Base-by-base conservation (phyloP, 2,113 vertebrate genomes). In the Prunella himalayana region DNA sequence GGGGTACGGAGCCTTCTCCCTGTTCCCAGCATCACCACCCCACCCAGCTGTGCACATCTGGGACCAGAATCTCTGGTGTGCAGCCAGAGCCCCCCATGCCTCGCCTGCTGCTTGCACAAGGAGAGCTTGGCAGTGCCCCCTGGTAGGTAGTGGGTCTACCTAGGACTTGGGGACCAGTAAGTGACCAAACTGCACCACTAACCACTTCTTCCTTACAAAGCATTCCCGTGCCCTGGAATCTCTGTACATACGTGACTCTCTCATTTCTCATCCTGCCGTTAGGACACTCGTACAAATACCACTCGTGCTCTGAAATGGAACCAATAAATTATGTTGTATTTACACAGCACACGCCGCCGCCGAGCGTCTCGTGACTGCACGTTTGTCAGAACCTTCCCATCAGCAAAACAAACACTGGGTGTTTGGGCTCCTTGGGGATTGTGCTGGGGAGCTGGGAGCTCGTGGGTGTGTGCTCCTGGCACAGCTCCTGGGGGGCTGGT, bases 261-360 rank as follows among this genome's bases (percentile, higher is more conserved):
- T 84, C 2, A 2, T 86, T 82, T 44, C 93, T 86, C 30, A 7
- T 73, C 5, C 90, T 83, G 3, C 75, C 6, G 2, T 41, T 81
- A 47, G 84, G 96, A 77, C 88, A 35, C 92, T 81, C 25, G 1
- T 94, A n/a, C 95, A n/a, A 78, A 85, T 49, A 92, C 95, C 96
- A 90, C 96, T 92, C 60, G 17, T 91, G 75, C 88, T 92, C 86
- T 50, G 76, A 27, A 73, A 84, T 33, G 21, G 90, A 92, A 83
- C 49, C 94, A 97, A 97, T 97, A 97, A 97, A 94, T 95, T 95
- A 68, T 96, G 92, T 88, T 69, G n/a, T 90, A 80, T 93, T 94
- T 80, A 72, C 85, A 30, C 27, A 72, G 76, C 82, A 13, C 25
- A 13, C 24, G 31, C 63, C 1, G 7, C 50, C 2, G 42, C 79